Evolutionary conservation across 2,888 invertebrate species (phyloP).

Genomic region (Andricus quercusramuli): DNA sequence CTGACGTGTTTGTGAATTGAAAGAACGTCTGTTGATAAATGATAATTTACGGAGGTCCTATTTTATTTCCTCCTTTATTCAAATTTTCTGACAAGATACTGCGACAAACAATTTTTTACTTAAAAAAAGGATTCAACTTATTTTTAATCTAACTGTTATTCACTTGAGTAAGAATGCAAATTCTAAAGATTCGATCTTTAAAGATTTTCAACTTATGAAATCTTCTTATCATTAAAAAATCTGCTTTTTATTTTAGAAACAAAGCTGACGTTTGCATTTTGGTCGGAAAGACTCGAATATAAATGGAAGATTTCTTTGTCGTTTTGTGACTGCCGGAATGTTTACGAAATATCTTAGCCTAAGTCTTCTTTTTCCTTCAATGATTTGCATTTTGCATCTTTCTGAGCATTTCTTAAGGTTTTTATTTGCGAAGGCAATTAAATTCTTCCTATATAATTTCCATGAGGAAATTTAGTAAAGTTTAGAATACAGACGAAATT

Average conservation of each 20-base stretch:
- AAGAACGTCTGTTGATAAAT: conserved; percentile 4
- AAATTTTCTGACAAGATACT: background rate
- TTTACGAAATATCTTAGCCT: background rate
- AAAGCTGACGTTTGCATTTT: background rate
- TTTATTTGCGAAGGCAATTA: background rate
- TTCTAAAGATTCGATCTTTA: background rate
- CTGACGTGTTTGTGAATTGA: conserved; percentile 9
- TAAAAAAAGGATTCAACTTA: background rate
- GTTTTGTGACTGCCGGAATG: background rate
- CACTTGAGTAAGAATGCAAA: conserved; percentile 63
- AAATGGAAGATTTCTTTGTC: background rate
- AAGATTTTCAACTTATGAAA: too few relatives aligned
- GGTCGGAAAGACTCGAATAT: background rate
- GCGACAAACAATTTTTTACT: background rate
- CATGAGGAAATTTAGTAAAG: background rate
- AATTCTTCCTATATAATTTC: background rate
- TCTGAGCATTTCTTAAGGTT: background rate
- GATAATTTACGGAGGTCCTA: conserved; percentile 21
- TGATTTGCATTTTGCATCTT: conserved; percentile 4
- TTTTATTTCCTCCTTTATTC: conserved; percentile 4
- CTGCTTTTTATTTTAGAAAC: too few relatives aligned
- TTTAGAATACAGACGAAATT: background rate
- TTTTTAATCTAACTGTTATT: conserved; percentile 53
- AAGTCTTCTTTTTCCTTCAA: background rate
- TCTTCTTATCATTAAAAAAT: too few relatives aligned